A percentile compares a stretch with the other conserved stretches of the same genome.
These are phyloP conservation scores for Diarsia rubi DNA, from an alignment of 2,888 invertebrate genomes.

Conservation along the genomic window DNA sequence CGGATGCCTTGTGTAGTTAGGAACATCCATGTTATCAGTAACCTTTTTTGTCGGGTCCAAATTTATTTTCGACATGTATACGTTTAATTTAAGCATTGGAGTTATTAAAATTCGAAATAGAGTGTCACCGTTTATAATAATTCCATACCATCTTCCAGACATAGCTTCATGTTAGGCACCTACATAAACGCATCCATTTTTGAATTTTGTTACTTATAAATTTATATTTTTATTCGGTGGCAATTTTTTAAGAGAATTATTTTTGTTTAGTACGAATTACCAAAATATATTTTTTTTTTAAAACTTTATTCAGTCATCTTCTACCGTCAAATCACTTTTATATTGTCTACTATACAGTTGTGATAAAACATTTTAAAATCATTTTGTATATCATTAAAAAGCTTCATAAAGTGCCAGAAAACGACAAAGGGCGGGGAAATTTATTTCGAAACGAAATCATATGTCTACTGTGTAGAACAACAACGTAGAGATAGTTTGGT, in stretches of 20 bases:
- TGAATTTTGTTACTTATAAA: slow-evolving; percentile 53
- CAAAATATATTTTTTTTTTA: slow-evolving; percentile 43
- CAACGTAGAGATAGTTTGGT: slow-evolving; percentile 84
- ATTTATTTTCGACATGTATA: slow-evolving; percentile 85
- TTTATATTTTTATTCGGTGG: slow-evolving; percentile 65
- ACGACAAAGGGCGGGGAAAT: slow-evolving; percentile 80
- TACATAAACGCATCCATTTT: slow-evolving; percentile 56
- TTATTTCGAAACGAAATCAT: slow-evolving; percentile 90
- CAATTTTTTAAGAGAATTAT: slow-evolving; percentile 56
- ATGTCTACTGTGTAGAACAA: slow-evolving; percentile 91
- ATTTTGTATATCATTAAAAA: slow-evolving; percentile 66
- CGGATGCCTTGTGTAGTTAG: slow-evolving; percentile 91
- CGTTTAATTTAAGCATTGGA: slow-evolving; percentile 85
- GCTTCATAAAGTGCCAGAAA: slow-evolving; percentile 72
- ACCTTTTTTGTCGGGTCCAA: slow-evolving; percentile 85
- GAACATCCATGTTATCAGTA: slow-evolving; percentile 57
- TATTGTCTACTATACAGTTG: slow-evolving; percentile 50
- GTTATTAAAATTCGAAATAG: slow-evolving; percentile 85
- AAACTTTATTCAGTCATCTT: slow-evolving; percentile 42
- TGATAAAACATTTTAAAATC: slow-evolving; percentile 62
- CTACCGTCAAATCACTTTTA: slow-evolving; percentile 48
- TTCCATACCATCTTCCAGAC: slow-evolving; percentile 68
- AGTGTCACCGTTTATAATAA: slow-evolving; percentile 79
- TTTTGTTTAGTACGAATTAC: slow-evolving; percentile 56
- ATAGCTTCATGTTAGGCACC: slow-evolving; percentile 48